Evolutionary conservation across 2,797 vertebrate species (phyloP), one percentile per base, ranked within the genome.

Genomic region (Melopsittacus undulatus): DNA sequence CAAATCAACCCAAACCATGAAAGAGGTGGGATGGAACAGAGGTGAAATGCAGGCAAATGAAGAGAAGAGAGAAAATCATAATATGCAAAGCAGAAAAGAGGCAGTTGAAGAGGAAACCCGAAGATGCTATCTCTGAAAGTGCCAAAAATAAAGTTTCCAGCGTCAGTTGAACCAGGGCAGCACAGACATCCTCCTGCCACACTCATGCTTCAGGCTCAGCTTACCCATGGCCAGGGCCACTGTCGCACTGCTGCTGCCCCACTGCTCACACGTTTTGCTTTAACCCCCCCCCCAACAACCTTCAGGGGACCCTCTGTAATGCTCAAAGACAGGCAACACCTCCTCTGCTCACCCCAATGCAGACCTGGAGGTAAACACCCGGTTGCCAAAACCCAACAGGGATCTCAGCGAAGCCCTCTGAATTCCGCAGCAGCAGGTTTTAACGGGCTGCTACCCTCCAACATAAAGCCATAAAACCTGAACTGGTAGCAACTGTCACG

Each of bases 281-380:
- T 34, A 82, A 95, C 82, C 0, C 1, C 18, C 1, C 18, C 18
- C 91, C 7, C 92, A 90, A 38, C 85, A 94, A 52, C 63, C 83
- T 89, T 27, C 27, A 49, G 68, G 75, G 49, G 43, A 92, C 90
- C 61, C 61, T 94, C 92, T 1, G 0, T 75, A 86, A 92, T 48
- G 83, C 87, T 92, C 57, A 82, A 95, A 94, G 52, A 36, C 8
- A 91, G 81, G 82, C 95, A 74, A 70, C 69, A 93, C 87, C 89
- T 61, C 78, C 62, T 40, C 87, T 70, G 70, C 77, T 74, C 11
- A 2, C 79, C 45, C 69, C 68, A 87, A 57, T 2, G 23, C 66
- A 67, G 80, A 94, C 14, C 63, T 78, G 54, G 75, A 90, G 68
- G 90, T 78, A 95, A 89, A 80, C 75, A 92, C 32, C 34, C 18